phyloP scores from a whole-genome alignment of 2,888 invertebrate species.

The Parapristionchus giblindavisi region DNA sequence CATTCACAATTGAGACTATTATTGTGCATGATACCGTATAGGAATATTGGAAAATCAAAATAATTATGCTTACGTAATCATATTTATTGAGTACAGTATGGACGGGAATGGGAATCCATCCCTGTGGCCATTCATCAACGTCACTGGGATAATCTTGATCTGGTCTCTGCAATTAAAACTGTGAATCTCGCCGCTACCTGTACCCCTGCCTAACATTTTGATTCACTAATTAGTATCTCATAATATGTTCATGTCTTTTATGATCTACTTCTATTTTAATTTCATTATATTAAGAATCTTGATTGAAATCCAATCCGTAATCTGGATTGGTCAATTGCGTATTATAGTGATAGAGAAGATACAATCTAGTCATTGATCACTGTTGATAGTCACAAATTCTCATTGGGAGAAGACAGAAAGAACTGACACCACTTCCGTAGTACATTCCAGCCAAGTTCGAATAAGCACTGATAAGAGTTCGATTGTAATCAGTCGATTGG shows the following conservation, averaged over 20 bases:
- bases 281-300: too few relatives aligned
- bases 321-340: too few relatives aligned
- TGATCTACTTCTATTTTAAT: too few relatives aligned
- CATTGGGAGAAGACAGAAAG: background rate
- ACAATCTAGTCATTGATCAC: too few relatives aligned
- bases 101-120: constrained; percentile 61
- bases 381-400: too few relatives aligned
- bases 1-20: too few relatives aligned
- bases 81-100: constrained; percentile 54
- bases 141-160: background rate
- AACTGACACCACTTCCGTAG: background rate
- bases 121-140: constrained; percentile 49
- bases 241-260: too few relatives aligned
- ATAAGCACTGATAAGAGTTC: constrained; percentile 81
- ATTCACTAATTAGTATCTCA: too few relatives aligned
- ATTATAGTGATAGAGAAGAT: too few relatives aligned
- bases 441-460: constrained; percentile 83
- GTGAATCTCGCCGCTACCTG: background rate
- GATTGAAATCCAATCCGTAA: too few relatives aligned
- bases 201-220: background rate
- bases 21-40: too few relatives aligned
- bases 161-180: background rate
- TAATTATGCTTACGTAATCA: constrained; percentile 46
- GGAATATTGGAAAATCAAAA: too few relatives aligned
- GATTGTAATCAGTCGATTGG: constrained; percentile 70